Evolutionary conservation across 2,113 vertebrate genomes (phyloP), one percentile per base, ranked within the genome.

Genomic region (Lagopus leucura): DNA sequence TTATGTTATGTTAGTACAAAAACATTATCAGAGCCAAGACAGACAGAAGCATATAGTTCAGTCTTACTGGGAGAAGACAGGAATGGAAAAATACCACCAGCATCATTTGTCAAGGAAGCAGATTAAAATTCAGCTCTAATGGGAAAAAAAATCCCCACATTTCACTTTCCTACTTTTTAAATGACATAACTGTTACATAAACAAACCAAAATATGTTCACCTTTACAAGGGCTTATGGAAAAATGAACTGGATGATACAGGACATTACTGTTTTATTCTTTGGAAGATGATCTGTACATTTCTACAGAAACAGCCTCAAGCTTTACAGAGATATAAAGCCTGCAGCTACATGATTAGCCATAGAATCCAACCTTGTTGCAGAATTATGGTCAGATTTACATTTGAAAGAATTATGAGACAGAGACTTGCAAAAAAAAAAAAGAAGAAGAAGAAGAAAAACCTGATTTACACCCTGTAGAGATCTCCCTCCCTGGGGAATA

Each of bases 1-100:
- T 96, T 96, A 97, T 97, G 93, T 94, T 96, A 93, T 96, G 95
- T 95, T 97, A 97, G 94, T 92, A 96, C 93, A 94, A 95, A 96
- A 97, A 96, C 95, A 96, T 95, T 93, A 94, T 85, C 94, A 65
- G 86, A 97, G 96, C 95, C 96, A 82, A 95, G 95, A 90, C 78
- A 95, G 92, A 92, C 66, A 97, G 93, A 82, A 95, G 74, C 65
- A 18, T 58, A 94, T 90, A 73, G 4, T 94, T 96, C 95, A 65
- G 84, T 71, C 91, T 96, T 95, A 78, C 92, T 89, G 84, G 88
- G 95, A 97, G 91, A 67, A 96, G 93, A 70, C 55, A 92, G 90
- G 72, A 93, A 90, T 87, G 96, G 95, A 93, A 96, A 96, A 96
- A 95, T 40, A 87, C 80, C 85, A 95, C 95, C 94, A 92, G 74